Conservation (phyloP, 2,888 invertebrate species). For the Yponomeuta evonymella region DNA sequence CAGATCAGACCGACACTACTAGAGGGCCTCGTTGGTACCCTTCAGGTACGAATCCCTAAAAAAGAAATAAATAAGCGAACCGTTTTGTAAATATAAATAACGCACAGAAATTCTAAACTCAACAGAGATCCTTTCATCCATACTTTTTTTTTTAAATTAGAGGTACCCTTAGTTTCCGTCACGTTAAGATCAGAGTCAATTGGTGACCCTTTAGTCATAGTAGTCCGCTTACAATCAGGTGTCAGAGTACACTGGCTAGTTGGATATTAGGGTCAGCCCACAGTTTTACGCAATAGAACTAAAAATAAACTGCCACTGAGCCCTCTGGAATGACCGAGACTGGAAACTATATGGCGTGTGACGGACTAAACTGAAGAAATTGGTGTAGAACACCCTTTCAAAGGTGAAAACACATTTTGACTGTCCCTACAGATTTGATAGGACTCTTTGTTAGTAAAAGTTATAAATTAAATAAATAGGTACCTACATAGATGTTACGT, state of each 20-base stretch:
- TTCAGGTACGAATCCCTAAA: no score
- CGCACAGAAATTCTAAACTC: no score
- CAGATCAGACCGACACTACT: no score
- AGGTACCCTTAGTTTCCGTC: background rate
- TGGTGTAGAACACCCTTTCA: background rate
- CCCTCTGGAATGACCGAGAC: constrained; percentile 9
- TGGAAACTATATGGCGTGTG: constrained; percentile 17
- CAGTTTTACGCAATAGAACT: constrained; percentile 52
- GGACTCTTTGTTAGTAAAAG: no score
- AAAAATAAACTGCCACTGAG: constrained; percentile 41
- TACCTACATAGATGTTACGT: no score
- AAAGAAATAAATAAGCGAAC: no score
- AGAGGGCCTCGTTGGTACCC: no score
- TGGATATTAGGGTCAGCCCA: constrained; percentile 52
- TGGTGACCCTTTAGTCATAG: background rate
- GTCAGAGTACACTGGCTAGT: background rate
- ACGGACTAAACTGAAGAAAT: constrained; percentile 4
- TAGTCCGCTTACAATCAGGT: background rate
- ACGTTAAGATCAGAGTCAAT: background rate
- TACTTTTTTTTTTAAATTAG: background rate
- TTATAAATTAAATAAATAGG: no score
- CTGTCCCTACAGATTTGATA: no score
- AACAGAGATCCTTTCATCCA: background rate
- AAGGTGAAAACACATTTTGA: no score
- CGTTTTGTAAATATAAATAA: no score